Percentiles rank a stretch among this genome's conserved stretches.
These are phyloP conservation scores for Cyaniris semiargus DNA, from an alignment of 2,888 invertebrate species.

Conservation along the genomic window DNA sequence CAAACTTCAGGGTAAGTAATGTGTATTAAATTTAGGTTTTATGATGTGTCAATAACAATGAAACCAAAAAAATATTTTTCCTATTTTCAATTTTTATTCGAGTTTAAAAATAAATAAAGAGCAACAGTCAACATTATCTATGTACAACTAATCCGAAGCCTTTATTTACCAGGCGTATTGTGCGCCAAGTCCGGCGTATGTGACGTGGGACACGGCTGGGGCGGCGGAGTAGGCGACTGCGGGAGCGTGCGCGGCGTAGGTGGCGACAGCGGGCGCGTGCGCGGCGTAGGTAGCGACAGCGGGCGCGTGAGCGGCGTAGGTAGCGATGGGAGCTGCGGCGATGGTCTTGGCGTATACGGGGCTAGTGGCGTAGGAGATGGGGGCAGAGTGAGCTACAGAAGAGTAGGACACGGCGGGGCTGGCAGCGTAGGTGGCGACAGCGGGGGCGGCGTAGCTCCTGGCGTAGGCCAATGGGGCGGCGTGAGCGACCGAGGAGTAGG, in stretches of 20 bases:
- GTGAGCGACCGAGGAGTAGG: conserved; percentile 34
- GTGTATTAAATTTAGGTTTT: too few relatives aligned
- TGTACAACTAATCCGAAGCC: conserved; percentile 2
- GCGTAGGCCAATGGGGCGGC: conserved; percentile 49
- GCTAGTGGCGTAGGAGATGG: conserved; percentile 42
- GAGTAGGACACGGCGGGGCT: conserved; percentile 52
- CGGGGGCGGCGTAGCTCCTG: conserved; percentile 37
- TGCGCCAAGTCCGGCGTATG: conserved; percentile 38
- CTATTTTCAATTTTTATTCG: neutral
- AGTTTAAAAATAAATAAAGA: conserved; percentile 4
- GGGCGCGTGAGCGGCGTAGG: conserved; percentile 37
- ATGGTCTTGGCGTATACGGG: conserved; percentile 17
- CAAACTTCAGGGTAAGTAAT: too few relatives aligned
- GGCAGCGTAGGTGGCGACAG: conserved; percentile 45
- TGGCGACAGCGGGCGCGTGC: conserved; percentile 44
- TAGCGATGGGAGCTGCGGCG: neutral
- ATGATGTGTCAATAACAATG: neutral
- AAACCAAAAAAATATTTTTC: neutral
- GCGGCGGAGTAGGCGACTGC: conserved; percentile 41
- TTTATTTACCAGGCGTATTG: conserved; percentile 32
- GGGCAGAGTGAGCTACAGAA: conserved; percentile 47
- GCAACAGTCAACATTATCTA: conserved; percentile 8
- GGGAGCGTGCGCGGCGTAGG: conserved; percentile 42
- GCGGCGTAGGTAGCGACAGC: conserved; percentile 43
- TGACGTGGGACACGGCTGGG: conserved; percentile 68